A percentile compares a stretch with the other conserved stretches of the same genome.
Conservation (phyloP, 2,888 invertebrate species). For the Rotaria macrura region DNA sequence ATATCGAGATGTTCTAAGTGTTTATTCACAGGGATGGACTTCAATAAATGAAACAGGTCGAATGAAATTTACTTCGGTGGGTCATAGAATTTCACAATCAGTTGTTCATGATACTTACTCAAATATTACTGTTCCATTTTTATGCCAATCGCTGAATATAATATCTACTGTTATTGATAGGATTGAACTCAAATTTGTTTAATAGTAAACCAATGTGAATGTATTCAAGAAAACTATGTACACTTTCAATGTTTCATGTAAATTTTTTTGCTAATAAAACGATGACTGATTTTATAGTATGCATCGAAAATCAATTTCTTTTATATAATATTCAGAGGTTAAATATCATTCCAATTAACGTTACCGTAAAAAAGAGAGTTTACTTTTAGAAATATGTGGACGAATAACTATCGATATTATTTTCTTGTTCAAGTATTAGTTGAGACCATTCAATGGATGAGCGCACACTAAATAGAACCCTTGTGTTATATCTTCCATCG, state of each 20-base stretch:
- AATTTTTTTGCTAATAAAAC: no score
- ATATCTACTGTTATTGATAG: background rate
- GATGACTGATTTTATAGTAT: no score
- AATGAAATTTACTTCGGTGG: background rate
- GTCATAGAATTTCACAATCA: background rate
- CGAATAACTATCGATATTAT: no score
- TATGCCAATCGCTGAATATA: background rate
- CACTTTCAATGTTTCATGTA: background rate
- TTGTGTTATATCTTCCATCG: no score
- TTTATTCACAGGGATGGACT: background rate
- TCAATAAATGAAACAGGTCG: background rate
- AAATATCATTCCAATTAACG: no score
- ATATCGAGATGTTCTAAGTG: background rate
- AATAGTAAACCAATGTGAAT: background rate
- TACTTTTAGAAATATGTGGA: no score
- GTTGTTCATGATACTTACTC: background rate
- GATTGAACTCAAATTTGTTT: background rate
- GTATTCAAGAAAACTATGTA: background rate
- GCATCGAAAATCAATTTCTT: no score
- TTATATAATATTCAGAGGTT: no score
- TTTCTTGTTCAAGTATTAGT: no score
- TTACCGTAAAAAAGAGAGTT: no score
- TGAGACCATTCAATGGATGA: no score
- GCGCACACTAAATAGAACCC: no score
- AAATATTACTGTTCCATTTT: background rate